Percentiles rank a stretch among this genome's conserved stretches.
Conservation (phyloP, 2,888 invertebrate species). For the Synergus gifuensis region DNA sequence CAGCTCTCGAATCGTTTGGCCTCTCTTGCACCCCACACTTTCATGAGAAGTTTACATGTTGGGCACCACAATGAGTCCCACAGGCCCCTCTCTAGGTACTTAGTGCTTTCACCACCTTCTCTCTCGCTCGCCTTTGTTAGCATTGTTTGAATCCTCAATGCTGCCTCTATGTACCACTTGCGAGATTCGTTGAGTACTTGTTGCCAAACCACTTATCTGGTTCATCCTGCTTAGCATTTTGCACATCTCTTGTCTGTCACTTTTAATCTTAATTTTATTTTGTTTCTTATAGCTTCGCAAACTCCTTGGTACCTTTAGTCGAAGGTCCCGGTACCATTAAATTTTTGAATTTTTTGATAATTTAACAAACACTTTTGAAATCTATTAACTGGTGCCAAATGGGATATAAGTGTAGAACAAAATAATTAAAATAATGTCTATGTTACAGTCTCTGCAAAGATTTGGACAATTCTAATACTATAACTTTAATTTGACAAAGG, state of each 20-base stretch:
- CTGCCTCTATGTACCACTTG: constrained; percentile 42
- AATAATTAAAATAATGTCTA: no score
- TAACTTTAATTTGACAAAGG: not conserved
- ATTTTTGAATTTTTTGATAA: no score
- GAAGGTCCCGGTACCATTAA: no score
- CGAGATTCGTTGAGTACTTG: not conserved
- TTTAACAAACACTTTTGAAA: no score
- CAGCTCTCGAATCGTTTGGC: constrained; percentile 60
- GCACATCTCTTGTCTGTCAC: no score
- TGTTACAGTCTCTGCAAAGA: not conserved
- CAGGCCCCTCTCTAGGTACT: constrained; percentile 54
- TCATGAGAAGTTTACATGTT: constrained; percentile 62
- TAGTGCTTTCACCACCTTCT: constrained; percentile 3
- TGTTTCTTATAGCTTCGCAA: no score
- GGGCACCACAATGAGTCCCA: constrained; percentile 58
- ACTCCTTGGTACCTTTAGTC: no score
- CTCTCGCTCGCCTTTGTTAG: constrained; percentile 46
- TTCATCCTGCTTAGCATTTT: not conserved
- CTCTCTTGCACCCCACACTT: constrained; percentile 21
- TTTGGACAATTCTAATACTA: not conserved
- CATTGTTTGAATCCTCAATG: constrained; percentile 61
- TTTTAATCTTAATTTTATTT: no score
- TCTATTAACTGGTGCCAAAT: no score
- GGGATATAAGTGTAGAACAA: no score
- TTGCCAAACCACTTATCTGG: not conserved